Evolutionary conservation across 2,113 vertebrate genomes (phyloP).

Genomic region (Gorsachius goisagi): DNA sequence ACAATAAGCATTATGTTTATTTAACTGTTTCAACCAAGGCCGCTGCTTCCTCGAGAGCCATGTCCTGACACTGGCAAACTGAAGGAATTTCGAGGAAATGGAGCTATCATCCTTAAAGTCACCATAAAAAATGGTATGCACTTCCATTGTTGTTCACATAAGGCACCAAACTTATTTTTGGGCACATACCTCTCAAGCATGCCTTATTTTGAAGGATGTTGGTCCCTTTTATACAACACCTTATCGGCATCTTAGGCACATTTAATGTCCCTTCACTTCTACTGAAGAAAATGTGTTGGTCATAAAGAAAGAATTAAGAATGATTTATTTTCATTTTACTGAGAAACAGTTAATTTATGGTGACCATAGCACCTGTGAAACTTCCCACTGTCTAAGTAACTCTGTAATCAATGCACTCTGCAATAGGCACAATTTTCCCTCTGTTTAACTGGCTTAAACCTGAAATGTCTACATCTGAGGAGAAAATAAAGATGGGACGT

Average conservation of each 20-base stretch:
- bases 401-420: neutral
- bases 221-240: neutral
- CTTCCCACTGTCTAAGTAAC: neutral
- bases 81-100: constrained; percentile 52
- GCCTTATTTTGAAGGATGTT: neutral
- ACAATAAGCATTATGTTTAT: constrained; percentile 70
- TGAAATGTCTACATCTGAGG: constrained; percentile 16
- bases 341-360: neutral
- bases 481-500: neutral
- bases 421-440: neutral
- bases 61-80: constrained; percentile 56
- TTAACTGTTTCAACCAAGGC: constrained; percentile 71
- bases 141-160: constrained; percentile 1
- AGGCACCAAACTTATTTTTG: constrained; percentile 2
- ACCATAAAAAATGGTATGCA: neutral
- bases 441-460: neutral
- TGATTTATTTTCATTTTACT: neutral
- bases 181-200: neutral
- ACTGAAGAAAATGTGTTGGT: neutral
- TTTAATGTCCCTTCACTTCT: neutral
- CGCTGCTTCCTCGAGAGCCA: neutral
- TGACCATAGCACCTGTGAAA: neutral
- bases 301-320: neutral
- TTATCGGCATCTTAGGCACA: neutral
- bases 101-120: constrained; percentile 15